These are phyloP conservation scores for Drosophila ogumai DNA, from an alignment of 1,140 invertebrate species.

Conservation along the genomic window DNA sequence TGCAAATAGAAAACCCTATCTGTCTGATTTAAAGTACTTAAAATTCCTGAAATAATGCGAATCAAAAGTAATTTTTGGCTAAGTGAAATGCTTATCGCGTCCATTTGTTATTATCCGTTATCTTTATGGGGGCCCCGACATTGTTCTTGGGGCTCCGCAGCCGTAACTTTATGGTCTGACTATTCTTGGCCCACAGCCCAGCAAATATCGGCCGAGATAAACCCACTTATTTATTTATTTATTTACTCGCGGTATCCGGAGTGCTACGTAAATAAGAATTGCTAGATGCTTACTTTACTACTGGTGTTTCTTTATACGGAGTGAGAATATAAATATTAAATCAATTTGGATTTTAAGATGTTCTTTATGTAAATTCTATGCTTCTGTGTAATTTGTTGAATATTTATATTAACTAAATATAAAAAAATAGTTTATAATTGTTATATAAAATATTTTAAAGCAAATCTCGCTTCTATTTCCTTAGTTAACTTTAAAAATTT, in stretches of 20 bases:
- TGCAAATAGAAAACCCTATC: not conserved
- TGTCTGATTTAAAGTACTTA: not conserved
- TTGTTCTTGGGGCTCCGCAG: slow-evolving; percentile 22
- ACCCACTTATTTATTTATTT: slow-evolving; percentile 19
- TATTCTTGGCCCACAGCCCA: slow-evolving; percentile 34
- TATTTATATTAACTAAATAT: not conserved
- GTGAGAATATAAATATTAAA: not conserved
- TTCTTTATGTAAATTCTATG: not conserved
- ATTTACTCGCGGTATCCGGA: slow-evolving; percentile 14
- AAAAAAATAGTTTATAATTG: not conserved
- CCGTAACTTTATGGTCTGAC: slow-evolving; percentile 13
- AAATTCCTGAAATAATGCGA: not conserved
- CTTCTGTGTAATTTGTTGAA: too few species aligned
- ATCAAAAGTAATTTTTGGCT: not conserved
- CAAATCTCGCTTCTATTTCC: not conserved
- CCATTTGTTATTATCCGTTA: slow-evolving; percentile 35
- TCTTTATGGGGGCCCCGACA: slow-evolving; percentile 38
- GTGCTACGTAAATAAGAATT: slow-evolving; percentile 14
- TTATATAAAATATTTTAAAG: too few species aligned
- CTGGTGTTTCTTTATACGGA: not conserved
- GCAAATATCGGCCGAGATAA: slow-evolving; percentile 30
- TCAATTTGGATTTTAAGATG: not conserved
- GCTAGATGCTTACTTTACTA: slow-evolving; percentile 4
- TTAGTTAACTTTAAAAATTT: not conserved
- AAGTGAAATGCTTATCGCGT: slow-evolving; percentile 19